phyloP scores from a whole-genome alignment of 2,888 invertebrate species.

The Malachius bipustulatus region DNA sequence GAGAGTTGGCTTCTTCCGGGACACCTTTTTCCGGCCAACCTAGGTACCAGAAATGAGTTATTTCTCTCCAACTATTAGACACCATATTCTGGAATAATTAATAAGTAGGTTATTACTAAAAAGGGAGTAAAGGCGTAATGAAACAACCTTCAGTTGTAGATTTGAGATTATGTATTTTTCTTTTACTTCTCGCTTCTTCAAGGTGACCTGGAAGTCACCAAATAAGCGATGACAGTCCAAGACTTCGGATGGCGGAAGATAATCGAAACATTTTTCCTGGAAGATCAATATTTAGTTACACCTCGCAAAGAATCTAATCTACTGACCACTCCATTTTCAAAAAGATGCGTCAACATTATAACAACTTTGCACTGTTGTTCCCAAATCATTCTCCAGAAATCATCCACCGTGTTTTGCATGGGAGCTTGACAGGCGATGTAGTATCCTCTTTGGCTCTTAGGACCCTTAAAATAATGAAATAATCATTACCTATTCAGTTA shows the following conservation, averaged over 20 bases:
- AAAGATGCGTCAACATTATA: conserved; percentile 81
- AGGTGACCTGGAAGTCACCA: conserved; percentile 77
- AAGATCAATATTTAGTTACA: conserved; percentile 23
- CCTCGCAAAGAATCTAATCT: no score
- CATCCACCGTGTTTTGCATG: conserved; percentile 66
- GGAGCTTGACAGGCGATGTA: conserved; percentile 92
- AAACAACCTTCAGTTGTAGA: conserved; percentile 59
- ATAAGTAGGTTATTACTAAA: neutral
- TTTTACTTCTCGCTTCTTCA: conserved; percentile 79
- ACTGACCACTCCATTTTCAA: conserved; percentile 75
- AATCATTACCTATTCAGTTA: conserved; percentile 2
- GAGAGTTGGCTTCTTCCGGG: conserved; percentile 68
- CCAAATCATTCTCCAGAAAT: conserved; percentile 97
- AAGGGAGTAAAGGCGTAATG: neutral
- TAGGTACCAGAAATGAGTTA: conserved; percentile 87
- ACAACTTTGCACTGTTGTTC: conserved; percentile 82
- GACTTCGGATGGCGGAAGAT: conserved; percentile 85
- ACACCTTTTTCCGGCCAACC: conserved; percentile 83
- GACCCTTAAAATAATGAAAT: conserved; percentile 55
- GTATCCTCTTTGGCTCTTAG: conserved; percentile 64
- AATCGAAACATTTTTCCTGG: conserved; percentile 81
- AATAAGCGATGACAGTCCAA: conserved; percentile 76
- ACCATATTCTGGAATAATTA: conserved; percentile 62
- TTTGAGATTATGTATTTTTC: conserved; percentile 85
- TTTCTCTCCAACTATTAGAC: conserved; percentile 73